Percentiles rank a stretch among this genome's conserved stretches.
Evolutionary conservation across 2,797 vertebrate species (phyloP).

Genomic region (Petrocephalus sullivani): DNA sequence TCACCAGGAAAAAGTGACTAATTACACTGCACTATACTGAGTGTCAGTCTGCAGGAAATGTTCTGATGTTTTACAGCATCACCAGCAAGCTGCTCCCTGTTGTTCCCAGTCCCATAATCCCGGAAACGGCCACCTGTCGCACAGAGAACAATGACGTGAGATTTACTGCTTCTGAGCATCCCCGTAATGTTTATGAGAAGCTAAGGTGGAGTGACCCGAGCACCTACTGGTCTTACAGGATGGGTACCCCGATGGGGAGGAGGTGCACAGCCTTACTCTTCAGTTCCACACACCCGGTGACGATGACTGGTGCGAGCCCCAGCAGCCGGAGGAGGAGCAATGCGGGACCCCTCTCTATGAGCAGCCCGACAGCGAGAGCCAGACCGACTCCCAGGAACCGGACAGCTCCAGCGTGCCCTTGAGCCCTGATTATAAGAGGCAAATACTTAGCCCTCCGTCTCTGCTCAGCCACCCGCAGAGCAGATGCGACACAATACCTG

Average conservation of each 20-base stretch:
- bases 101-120: conserved; percentile 51
- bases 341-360: conserved; percentile 2
- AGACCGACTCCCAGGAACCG: conserved; percentile 15
- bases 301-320: background rate
- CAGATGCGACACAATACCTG: conserved; percentile 43
- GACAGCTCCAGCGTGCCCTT: conserved; percentile 19
- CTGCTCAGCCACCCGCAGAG: conserved; percentile 30
- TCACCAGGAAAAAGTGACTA: background rate
- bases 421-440: conserved; percentile 22
- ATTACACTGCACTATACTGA: background rate
- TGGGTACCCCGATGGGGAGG: conserved; percentile 42
- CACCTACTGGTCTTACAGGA: conserved; percentile 32
- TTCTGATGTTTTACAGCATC: conserved; percentile 34
- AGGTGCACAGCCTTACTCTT: conserved; percentile 43
- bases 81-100: conserved; percentile 45
- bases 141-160: conserved; percentile 39
- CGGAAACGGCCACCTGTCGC: conserved; percentile 24
- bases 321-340: conserved; percentile 20
- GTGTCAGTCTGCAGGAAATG: background rate
- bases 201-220: background rate
- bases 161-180: background rate
- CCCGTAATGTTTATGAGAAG: background rate
- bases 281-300: conserved; percentile 22
- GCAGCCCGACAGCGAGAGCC: conserved; percentile 14
- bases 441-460: conserved; percentile 21